These are phyloP conservation scores for Drymodes brunneopygia DNA, from an alignment of 2,113 vertebrate genomes.

Conservation along the genomic window DNA sequence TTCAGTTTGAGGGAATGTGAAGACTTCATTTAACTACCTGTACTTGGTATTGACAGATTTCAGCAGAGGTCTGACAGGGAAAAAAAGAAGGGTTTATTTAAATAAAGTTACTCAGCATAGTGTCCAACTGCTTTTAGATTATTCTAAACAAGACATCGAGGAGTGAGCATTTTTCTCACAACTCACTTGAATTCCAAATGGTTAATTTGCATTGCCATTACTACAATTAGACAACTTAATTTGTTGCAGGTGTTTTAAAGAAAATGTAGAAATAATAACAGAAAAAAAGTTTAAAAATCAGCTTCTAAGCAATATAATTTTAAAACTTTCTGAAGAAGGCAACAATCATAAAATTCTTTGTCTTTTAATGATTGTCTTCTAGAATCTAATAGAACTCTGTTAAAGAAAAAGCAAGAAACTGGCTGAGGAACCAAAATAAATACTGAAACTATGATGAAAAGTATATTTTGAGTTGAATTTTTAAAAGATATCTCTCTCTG, in stretches of 20 bases:
- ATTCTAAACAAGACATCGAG: not conserved
- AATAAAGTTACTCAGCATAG: not conserved
- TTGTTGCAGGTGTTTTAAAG: not conserved
- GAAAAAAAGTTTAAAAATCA: not conserved
- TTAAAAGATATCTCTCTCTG: not conserved
- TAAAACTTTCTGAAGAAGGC: not conserved
- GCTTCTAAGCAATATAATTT: not conserved
- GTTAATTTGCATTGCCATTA: not conserved
- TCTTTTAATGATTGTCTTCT: too few relatives aligned
- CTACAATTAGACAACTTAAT: not conserved
- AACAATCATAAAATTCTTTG: not conserved
- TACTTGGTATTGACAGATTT: not conserved
- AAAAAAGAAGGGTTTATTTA: not conserved
- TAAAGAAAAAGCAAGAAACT: not conserved
- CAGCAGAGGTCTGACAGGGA: not conserved
- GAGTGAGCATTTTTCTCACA: not conserved
- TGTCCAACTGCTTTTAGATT: not conserved
- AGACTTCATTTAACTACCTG: not conserved
- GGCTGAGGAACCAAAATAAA: not conserved
- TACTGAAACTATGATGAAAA: not conserved
- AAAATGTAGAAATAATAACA: not conserved
- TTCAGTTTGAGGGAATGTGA: not conserved
- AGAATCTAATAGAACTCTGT: not conserved
- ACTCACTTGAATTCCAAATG: not conserved
- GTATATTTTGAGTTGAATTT: not conserved